Evolutionary conservation across 1,140 invertebrate genomes (phyloP), one percentile per base, ranked within the genome.

Genomic region (Pentalonia nigronervosa): DNA sequence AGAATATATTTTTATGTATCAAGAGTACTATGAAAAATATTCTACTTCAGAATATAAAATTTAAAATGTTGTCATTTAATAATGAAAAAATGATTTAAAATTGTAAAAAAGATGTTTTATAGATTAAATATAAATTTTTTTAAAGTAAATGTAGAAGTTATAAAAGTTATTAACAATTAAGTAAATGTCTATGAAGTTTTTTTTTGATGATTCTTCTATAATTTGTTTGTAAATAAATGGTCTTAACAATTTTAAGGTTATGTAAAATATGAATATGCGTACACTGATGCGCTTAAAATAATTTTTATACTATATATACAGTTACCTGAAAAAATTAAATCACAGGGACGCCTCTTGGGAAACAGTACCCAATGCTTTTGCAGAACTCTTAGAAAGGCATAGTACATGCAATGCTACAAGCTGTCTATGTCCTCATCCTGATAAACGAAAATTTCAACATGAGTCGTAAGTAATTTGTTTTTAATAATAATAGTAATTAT

Each of bases 291-390:
- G 84, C 84, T 30, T 47, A 86, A 30, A 41, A 86, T 86, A 47
- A 86, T 86, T 17, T 86, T 86, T 91, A 48, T 76, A 91, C 41
- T 36, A 30, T 76, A 30, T 76, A 86, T 23, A 83, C 76, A 36
- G 76, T 83, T 86, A 41, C 36, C 36, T 86, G 36, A 86, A 86
- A 86, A 86, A 86, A 93, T 86, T 84, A 36, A 86, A 86, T 94
- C 94, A 53, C 94, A 97, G 96, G 94, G 97, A 97, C 95, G 97
- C 97, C 21, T 96, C 96, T 9, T 97, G 97, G 97, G 97, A 97
- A 95, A 94, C 96, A 14, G 97, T 96, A 90, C 96, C 96, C 41
- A 96, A 97, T 95, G 96, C 97, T 9, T 97, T 95, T 95, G 94
- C 96, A 94, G 97, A 97, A 89, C 95, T 97, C 53, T 94, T 96